Evolutionary conservation across 2,797 vertebrate genomes (phyloP), one percentile per base, ranked within the genome.

Genomic region (Nannoperca obscura): DNA sequence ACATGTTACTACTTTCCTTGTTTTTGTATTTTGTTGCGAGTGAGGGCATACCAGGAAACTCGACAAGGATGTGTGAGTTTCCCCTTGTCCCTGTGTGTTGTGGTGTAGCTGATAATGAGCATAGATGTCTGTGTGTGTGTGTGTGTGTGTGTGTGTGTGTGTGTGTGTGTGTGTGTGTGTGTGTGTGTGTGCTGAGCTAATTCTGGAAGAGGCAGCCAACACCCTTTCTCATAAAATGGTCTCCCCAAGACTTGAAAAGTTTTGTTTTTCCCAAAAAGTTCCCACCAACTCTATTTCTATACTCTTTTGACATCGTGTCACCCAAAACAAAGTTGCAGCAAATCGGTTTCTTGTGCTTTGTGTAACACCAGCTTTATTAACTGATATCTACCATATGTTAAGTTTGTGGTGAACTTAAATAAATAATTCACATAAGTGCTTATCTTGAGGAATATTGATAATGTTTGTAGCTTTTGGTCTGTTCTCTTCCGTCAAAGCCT

Each of bases 41-140:
- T 92, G 90, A 93, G 90, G 82, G 94, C 90, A 92, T 71, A 0
- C 20, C 77, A 89, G 86, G 86, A 90, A 93, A 83, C 47, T 30
- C 27, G 38, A 47, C 71, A 27, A 68, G 88, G 74, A 78, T 84
- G 87, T 89, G 80, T 70, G 84, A 83, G 71, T 83, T 88, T 88
- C 78, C 79, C 76, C 73, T 68, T 74, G 47, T 65, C 80, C 77
- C 66, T 86, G 71, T 81, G 83, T 78, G 73, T 80, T 82, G 82
- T 79, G 72, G 78, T 50, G 42, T 8, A 62, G 86, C 86, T 91
- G 89, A 91, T 90, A 81, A 83, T 80, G 70, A 76, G 34, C 53
- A 7, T 36, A 47, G 58, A 54, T 78, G 46, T 59, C 40, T 69
- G 42, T 47, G 38, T 79, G 46, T 36, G 17, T 66, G 34, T 60